Base-by-base conservation (phyloP, 2,888 invertebrate genomes). In the Bombylius discolor region DNA sequence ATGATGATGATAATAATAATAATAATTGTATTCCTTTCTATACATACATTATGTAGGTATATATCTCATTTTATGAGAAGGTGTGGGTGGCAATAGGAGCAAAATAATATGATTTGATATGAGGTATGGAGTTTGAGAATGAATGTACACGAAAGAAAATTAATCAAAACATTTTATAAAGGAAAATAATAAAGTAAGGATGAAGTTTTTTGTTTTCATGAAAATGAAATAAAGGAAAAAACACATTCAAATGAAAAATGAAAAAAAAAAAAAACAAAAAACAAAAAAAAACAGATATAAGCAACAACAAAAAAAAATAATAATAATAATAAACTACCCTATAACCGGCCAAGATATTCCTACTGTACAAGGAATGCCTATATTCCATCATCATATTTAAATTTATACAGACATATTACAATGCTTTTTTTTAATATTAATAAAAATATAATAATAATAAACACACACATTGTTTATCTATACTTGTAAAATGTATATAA, bases 81-180 rank as follows among this genome's bases (percentile, higher is more conserved):
- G 23, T 11, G 8, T 39, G 7, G 39, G 39, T 39, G 8, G 7
- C 39, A 9, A 39, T 39, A 9, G 39, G 39, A 9, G 39, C 11
- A 9, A 11, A 9, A 39, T 9, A 39, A 39, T 39, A 11, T 9
- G 11, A 39, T 3, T 9, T 44, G 11, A 12, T 2, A 13, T 14
- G 14, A 14, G 45, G 7, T 5, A 45, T 11, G 45, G 44, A 11
- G 44, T 44, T 12, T 36, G 54, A 52, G 56, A 53, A 52, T 53
- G 55, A 48, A 55, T 60, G 56, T 58, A 49, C 54, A 56, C 56
- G 62, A 60, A 61, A 67, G 65, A 69, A 70, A 70, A 70, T 70
- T 70, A 72, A 72, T 72, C 71, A 72, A 71, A 72, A 72, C 71
- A 71, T 71, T 71, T 67, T 57, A 72, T 72, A 72, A 72, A 71